Evolutionary conservation across 35 echinoderm and acorn worm genomes (phyloP), one percentile per base, ranked within the genome.

Genomic region (Lytechinus pictus): DNA sequence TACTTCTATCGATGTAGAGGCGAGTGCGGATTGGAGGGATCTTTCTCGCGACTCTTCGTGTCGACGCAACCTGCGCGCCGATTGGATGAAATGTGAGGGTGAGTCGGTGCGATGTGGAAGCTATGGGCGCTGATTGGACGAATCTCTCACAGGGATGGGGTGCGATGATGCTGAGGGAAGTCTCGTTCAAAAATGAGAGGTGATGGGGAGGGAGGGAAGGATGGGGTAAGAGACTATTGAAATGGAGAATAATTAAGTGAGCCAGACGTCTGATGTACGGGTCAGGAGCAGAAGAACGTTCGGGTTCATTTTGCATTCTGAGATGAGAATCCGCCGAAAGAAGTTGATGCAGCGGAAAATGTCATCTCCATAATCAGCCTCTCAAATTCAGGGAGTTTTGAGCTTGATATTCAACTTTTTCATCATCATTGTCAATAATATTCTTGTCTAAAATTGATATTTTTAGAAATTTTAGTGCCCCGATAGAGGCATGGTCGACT

Each of bases 331-430:
- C 66, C n/a, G 66, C 66, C n/a, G 66, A 79, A 79, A 79, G 19
- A 79, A 79, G 66, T 79, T 79, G 66, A 79, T 79, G 66, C 66
- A 79, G 66, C 66, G 66, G 66, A 79, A 79, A 79, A 79, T 79
- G 16, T 79, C 66, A 79, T 19, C 66, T 79, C 66, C 19, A 79
- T 79, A 79, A n/a, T 79, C 61, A 71, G 16, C 61, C 19, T 71
- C 66, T 16, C 21, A 24, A 19, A 79, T 19, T 79, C 2, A 24
- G 8, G 66, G n/a, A 16, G 16, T 79, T 79, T 8, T 8, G n/a
- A n/a, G 14, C 66, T 79, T n/a, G 66, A 24, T 24, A 79, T 79
- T 2, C 33, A 44, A 79, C 6, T 24, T 16, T 24, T 79, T 79
- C 16, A 79, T 79, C 21, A 14, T 79, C 19, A 79, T 79, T 79